Conservation (phyloP, 1,140 invertebrate species). For the Saxidomus purpurata region DNA sequence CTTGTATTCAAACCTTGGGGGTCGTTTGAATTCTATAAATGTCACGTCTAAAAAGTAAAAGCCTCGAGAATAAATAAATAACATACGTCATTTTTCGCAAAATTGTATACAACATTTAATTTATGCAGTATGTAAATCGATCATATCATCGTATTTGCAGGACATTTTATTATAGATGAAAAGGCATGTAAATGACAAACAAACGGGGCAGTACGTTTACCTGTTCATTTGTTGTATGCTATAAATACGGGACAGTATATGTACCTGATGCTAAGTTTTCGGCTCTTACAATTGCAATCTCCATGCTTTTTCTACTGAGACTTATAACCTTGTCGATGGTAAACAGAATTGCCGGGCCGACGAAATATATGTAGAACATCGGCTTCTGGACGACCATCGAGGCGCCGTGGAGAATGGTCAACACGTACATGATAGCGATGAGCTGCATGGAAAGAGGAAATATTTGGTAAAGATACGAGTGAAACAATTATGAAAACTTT, state of each 20-base stretch:
- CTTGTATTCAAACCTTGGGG: conserved; percentile 98
- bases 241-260: too few species aligned
- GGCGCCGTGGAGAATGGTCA: conserved; percentile 97
- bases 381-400: conserved; percentile 93
- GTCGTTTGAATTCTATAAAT: conserved; percentile 90
- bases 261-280: conserved; percentile 97
- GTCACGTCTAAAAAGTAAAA: conserved; percentile 87
- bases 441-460: conserved; percentile 87
- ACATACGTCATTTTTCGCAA: too few species aligned
- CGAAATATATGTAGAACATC: conserved; percentile 98
- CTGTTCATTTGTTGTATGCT: too few species aligned
- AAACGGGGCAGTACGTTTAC: too few species aligned
- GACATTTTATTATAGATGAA: too few species aligned
- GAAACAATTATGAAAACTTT: too few species aligned
- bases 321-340: conserved; percentile 97
- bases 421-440: conserved; percentile 95
- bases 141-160: too few species aligned
- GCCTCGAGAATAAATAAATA: too few species aligned
- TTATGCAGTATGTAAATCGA: too few species aligned
- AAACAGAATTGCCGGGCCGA: conserved; percentile 96
- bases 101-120: too few species aligned
- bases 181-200: too few species aligned
- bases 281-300: conserved; percentile 97
- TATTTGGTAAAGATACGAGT: too few species aligned
- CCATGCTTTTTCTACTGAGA: conserved; percentile 89